These are phyloP conservation scores for Chloroceryle inda DNA, from an alignment of 2,797 vertebrate species.

Conservation along the genomic window DNA sequence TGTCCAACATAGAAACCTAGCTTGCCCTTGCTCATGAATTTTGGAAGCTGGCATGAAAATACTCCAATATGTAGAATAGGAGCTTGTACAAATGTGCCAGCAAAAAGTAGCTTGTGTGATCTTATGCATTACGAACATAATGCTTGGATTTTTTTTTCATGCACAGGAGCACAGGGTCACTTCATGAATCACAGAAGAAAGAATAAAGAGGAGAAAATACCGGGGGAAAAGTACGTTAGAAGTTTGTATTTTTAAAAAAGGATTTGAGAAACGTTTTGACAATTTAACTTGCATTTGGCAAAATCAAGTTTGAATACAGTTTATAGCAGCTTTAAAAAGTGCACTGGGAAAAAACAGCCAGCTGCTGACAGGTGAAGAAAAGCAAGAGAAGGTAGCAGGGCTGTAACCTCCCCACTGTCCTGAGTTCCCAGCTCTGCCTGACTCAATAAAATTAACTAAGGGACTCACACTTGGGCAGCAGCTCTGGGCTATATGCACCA, in stretches of 20 bases:
- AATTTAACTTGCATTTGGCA: constrained; percentile 41
- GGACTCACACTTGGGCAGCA: neutral
- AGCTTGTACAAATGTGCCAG: constrained; percentile 35
- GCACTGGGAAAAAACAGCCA: constrained; percentile 22
- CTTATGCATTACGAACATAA: neutral
- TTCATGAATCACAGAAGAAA: constrained; percentile 32
- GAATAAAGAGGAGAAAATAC: constrained; percentile 10
- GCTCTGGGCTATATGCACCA: neutral
- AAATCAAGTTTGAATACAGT: constrained; percentile 7
- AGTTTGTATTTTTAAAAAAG: neutral
- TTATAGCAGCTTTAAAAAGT: constrained; percentile 10
- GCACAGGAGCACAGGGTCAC: neutral
- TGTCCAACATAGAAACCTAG: constrained; percentile 57
- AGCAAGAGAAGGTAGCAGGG: neutral
- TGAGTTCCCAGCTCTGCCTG: neutral
- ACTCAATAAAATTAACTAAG: neutral
- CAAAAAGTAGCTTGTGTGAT: constrained; percentile 35
- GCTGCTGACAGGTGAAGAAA: neutral
- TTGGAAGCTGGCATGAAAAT: constrained; percentile 59
- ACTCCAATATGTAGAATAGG: constrained; percentile 18
- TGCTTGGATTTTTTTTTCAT: neutral
- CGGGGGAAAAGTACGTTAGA: neutral
- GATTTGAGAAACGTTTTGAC: neutral
- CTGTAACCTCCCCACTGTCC: neutral
- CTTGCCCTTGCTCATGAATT: constrained; percentile 54